Evolutionary conservation across 2,113 vertebrate genomes (phyloP), one percentile per base, ranked within the genome.

Genomic region (Accipiter virgatus): DNA sequence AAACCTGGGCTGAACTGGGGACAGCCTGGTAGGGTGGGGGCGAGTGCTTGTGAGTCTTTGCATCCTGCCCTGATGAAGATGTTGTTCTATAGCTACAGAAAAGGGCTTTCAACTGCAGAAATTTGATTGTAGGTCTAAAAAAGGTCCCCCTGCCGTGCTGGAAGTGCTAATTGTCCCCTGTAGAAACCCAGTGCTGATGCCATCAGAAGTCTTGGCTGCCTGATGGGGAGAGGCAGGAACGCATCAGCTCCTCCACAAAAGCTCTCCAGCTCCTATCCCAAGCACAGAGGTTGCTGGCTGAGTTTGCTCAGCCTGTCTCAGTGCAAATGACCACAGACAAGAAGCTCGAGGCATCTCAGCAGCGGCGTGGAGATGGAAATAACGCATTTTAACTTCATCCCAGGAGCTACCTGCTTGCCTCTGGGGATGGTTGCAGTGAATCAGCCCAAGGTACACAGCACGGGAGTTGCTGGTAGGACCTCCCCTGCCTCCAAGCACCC

Each of bases 321-420:
- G 26, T 7, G 13, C 21, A 31, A 36, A 58, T 1, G 3, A 42
- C 38, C 31, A 38, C 23, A 50, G 68, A 58, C 55, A 36, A 62
- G 88, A 66, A 91, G 80, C 50, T 32, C 5, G 17, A 92, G 82
- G 63, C 67, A 27, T 48, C 62, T 83, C 9, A 12, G 55, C 75
- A 53, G 63, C 1, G 2, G 25, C 83, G 88, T 61, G 43, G 43
- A 88, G 63, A 31, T 67, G 86, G 80, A 95, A 96, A 70, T 93
- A 90, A 93, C 65, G 48, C 22, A 19, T 53, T 90, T 85, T 90
- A 71, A 90, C 88, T 92, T 90, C 53, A 83, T 73, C 22, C 10
- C 71, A 43, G 45, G 70, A 26, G 72, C 75, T 93, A 80, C 23
- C 56, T 85, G 74, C 74, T 53, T 43, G 43, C n/a, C 50, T 77